Base-by-base conservation (phyloP, 2,797 vertebrate species). In the Mormyrus hasselquistii region DNA sequence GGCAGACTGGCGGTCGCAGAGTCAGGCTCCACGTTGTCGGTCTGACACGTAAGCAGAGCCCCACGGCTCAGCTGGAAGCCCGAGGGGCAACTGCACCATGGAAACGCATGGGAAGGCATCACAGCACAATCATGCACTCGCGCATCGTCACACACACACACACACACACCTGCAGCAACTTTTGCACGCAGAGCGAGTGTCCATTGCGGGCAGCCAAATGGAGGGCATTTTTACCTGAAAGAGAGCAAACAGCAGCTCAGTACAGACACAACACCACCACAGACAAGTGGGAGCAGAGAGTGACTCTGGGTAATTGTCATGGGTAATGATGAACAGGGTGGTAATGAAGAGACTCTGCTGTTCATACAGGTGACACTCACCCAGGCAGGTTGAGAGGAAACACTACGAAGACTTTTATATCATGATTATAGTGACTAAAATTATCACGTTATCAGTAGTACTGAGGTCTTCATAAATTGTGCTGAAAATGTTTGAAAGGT, bases 201-300 rank as follows among this genome's bases (percentile, higher is more conserved):
- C 96, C 97, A 0, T 99, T 98, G 88, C 97, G 97, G 0, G 98
- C 97, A 90, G 99, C 97, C 83, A 99, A 93, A 34, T 99, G 99
- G 90, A 99, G 95, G 0, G 96, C 98, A 2, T 97, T 99, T 94
- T 99, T 97, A 83, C 99, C 99, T 99, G 91, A 38, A 59, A 59
- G 52, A 59, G 86, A 87, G 29, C 52, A 59, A 6, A 82, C 76
- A 47, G 76, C 76, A 82, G 76, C 41, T 82, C 76, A 47, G 76
- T 47, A 47, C 19, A 47, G 19, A 79, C 19, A 79, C 38, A 47
- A 1, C 73, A 79, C 1, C 6, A 16, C 4, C 8, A 76, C 34
- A 79, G 14, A 79, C 34, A 41, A 4, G 29, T 25, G 12, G 62
- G 9, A 19, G 10, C 62, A 62, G 59, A 65, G 59, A 25, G 65